Conservation (phyloP, 2,797 vertebrate species). For the Chloroceryle inda region DNA sequence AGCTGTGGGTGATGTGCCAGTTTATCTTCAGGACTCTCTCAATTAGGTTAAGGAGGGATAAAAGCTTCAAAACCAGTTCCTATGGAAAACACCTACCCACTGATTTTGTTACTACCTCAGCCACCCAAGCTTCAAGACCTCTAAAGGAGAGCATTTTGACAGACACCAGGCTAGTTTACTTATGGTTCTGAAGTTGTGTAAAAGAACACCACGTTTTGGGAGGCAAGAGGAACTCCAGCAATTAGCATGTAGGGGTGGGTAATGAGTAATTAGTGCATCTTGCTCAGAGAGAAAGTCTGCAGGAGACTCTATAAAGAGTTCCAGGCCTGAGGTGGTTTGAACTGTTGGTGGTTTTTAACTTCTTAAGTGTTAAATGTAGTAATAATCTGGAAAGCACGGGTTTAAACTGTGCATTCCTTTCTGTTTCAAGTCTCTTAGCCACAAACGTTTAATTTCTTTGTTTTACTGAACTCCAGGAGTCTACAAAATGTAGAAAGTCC, state of each 20-base stretch:
- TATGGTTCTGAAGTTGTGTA: background rate
- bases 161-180: background rate
- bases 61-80: background rate
- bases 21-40: background rate
- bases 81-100: background rate
- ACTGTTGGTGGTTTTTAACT: background rate
- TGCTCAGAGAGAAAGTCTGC: background rate
- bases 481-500: background rate
- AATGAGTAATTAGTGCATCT: background rate
- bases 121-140: background rate
- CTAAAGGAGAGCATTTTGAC: background rate
- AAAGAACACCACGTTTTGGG: background rate
- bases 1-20: fast-evolving
- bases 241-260: background rate
- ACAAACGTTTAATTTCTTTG: background rate
- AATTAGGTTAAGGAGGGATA: background rate
- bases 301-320: background rate
- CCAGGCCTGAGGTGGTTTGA: background rate
- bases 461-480: background rate
- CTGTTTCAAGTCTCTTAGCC: background rate
- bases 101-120: background rate
- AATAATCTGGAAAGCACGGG: background rate
- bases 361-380: background rate
- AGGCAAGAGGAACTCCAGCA: background rate
- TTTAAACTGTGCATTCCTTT: background rate